phyloP scores from a whole-genome alignment of 2,113 vertebrate genomes.

The Numenius arquata region DNA sequence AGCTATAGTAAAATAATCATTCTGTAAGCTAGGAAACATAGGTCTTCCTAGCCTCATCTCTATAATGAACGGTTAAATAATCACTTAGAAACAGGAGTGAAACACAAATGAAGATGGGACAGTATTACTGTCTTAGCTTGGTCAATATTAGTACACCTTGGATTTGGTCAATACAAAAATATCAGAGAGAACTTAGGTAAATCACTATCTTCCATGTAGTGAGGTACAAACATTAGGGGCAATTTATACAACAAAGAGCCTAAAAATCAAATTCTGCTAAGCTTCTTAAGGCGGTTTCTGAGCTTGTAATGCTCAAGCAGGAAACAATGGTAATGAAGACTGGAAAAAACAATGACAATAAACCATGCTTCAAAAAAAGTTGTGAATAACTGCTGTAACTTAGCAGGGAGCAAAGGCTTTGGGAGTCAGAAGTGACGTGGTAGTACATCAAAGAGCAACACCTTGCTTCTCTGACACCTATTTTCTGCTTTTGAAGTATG shows the following conservation, averaged over 20 bases:
- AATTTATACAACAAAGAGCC: background rate
- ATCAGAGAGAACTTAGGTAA: background rate
- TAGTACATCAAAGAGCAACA: background rate
- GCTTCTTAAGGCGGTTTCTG: background rate
- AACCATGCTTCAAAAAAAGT: background rate
- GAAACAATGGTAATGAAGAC: background rate
- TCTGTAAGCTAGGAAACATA: background rate
- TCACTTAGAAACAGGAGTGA: rapidly evolving
- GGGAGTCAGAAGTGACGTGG: background rate
- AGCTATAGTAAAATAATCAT: background rate
- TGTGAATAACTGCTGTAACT: background rate
- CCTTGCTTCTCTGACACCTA: background rate
- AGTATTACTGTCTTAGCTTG: background rate
- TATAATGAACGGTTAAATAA: background rate
- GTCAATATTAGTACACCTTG: background rate
- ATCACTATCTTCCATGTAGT: background rate
- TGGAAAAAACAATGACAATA: background rate
- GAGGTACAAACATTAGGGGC: background rate
- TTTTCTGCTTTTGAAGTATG: background rate
- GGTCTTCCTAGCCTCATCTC: background rate
- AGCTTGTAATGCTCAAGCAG: background rate
- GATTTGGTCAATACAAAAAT: background rate
- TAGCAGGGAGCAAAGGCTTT: background rate
- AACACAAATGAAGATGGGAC: background rate
- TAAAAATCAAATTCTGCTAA: background rate